Conservation (phyloP, 2,797 vertebrate species). For the Squalus acanthias region DNA sequence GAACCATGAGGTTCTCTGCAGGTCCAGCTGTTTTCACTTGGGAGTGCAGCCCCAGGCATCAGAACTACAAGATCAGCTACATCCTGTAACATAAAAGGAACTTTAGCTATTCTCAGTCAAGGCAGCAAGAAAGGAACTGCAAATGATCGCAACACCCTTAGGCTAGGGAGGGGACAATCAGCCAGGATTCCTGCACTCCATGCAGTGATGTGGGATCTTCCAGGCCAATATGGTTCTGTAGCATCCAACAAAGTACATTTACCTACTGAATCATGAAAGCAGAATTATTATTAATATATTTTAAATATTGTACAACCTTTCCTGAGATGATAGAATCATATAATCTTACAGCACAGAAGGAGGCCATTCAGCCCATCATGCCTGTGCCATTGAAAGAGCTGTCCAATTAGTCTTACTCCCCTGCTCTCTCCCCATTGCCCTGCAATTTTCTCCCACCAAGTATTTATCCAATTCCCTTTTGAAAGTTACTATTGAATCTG, state of each 20-base stretch:
- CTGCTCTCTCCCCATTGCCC: not conserved
- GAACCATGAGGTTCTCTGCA: not conserved
- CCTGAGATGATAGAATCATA: not conserved
- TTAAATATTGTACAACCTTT: not conserved
- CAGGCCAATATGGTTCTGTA: not conserved
- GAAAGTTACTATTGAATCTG: not conserved
- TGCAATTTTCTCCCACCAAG: not conserved
- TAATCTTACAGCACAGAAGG: not conserved
- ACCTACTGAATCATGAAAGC: not conserved
- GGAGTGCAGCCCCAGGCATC: not conserved
- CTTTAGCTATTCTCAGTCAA: not conserved
- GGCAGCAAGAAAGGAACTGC: not conserved
- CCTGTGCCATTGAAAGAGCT: not conserved
- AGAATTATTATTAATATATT: not conserved
- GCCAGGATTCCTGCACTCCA: not conserved
- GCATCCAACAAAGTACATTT: not conserved
- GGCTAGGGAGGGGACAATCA: not conserved
- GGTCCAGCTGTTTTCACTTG: not conserved
- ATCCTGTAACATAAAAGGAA: not conserved
- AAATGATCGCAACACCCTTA: not conserved
- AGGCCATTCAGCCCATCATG: not conserved
- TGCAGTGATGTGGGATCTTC: not conserved
- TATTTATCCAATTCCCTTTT: not conserved
- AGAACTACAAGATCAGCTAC: not conserved
- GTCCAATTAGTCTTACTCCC: too few relatives aligned